These are phyloP conservation scores for Galerucella pusilla DNA, from an alignment of 2,888 invertebrate genomes.

Conservation along the genomic window DNA sequence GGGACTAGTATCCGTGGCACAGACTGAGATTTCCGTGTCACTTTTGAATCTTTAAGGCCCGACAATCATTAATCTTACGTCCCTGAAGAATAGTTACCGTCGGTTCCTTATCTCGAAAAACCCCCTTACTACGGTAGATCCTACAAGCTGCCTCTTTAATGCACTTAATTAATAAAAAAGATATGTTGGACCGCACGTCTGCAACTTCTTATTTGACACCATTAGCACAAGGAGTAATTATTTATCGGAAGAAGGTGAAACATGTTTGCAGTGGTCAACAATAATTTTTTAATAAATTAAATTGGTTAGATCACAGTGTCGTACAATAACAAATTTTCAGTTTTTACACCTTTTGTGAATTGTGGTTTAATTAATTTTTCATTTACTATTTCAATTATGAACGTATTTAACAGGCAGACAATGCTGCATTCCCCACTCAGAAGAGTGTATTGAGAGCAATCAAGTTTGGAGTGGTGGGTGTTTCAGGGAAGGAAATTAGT, in stretches of 20 bases:
- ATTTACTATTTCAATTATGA: no score
- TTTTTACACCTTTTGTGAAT: no score
- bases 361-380: no score
- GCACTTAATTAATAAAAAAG: conserved; percentile 61
- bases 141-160: conserved; percentile 58
- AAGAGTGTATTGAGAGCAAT: no score
- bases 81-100: conserved; percentile 56
- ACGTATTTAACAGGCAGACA: no score
- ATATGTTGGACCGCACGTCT: conserved; percentile 54
- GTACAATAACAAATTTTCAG: background rate
- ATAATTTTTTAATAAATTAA: background rate
- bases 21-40: conserved; percentile 67
- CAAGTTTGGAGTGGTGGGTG: no score
- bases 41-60: conserved; percentile 65
- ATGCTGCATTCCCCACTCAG: no score
- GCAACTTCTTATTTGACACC: conserved; percentile 45
- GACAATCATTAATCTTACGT: conserved; percentile 65
- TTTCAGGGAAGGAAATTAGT: no score
- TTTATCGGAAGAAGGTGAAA: conserved; percentile 29
- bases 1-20: conserved; percentile 62
- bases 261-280: conserved; percentile 9
- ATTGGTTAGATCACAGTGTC: background rate
- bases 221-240: conserved; percentile 40
- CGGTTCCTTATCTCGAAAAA: conserved; percentile 57
- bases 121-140: conserved; percentile 55